Conservation (phyloP, 2,113 vertebrate species). For the Marmota monax region DNA sequence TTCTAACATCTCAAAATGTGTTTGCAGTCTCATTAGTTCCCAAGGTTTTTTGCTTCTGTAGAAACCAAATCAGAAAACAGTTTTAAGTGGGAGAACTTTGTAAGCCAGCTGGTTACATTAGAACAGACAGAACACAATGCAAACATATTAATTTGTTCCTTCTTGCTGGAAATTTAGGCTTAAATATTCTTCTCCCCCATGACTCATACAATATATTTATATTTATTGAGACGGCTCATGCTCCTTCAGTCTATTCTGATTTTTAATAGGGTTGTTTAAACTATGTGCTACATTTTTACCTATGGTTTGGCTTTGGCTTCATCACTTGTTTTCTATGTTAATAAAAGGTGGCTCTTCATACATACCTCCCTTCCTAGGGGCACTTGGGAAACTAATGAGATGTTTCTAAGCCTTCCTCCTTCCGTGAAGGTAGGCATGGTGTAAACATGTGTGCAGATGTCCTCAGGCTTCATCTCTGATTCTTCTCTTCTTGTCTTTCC, state of each 20-base stretch:
- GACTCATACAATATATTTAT: background rate
- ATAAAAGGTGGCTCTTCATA: background rate
- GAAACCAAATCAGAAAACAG: slow-evolving; percentile 39
- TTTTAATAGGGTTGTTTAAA: background rate
- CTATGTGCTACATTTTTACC: background rate
- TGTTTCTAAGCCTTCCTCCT: background rate
- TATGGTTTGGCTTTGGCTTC: background rate
- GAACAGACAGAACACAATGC: background rate
- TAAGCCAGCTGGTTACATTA: background rate
- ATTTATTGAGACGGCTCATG: background rate
- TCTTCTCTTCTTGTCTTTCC: slow-evolving; percentile 73
- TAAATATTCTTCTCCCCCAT: background rate
- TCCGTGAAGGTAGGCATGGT: background rate
- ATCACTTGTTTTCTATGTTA: background rate
- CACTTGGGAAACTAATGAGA: background rate
- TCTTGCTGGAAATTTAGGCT: slow-evolving; percentile 35
- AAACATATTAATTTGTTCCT: slow-evolving; percentile 24
- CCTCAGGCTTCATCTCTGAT: slow-evolving; percentile 46
- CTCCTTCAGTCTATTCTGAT: background rate
- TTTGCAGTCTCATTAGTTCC: slow-evolving; percentile 10
- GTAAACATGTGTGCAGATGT: background rate
- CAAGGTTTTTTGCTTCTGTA: background rate
- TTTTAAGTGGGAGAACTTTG: background rate
- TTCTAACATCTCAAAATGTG: background rate
- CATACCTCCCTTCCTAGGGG: background rate